Evolutionary conservation across 2,113 vertebrate species (phyloP), one percentile per base, ranked within the genome.

Genomic region (Crotalus tigris): DNA sequence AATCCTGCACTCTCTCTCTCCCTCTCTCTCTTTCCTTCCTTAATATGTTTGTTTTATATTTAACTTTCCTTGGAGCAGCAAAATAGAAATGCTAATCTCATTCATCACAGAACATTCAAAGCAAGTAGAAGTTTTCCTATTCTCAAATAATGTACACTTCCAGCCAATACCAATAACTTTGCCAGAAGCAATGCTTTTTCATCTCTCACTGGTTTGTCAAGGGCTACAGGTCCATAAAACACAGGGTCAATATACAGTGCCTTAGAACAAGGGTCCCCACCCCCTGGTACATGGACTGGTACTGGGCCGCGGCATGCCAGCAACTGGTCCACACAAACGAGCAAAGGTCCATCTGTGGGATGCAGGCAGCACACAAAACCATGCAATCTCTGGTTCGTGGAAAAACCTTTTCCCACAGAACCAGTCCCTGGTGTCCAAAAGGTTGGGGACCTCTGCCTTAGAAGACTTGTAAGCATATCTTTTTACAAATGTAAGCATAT

Each of bases 401-500:
- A 51, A 51, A 51, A 51, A 51, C 49, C 49, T 51, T 51, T 51
- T 8, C 0, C 49, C 49, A 51, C 49, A 51, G 49, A 51, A 51
- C 49, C 1, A 1, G 49, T 51, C 8, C 49, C 49, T 51, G 49
- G 49, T 51, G 49, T 51, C 49, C 49, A 51, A 51, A 51, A 51
- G 49, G 49, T 51, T 51, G 49, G 49, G 49, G 49, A 51, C 8
- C 49, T 51, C 49, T 46, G 64, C 85, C 15, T 44, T 92, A 87
- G 92, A 93, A 92, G 55, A 69, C 87, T 53, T 90, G 53, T 17
- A 69, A 87, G 64, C 39, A 85, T 39, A 69, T 24, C 92, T 85
- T 91, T 58, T 2, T 53, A 7, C 51, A 19, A 9, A 75, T 49
- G 53, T 17, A 69, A 87, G 64, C 39, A 85, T 46, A 69, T 24